Conservation (phyloP, 2,888 invertebrate species). For the Caenorhabditis wallacei region DNA sequence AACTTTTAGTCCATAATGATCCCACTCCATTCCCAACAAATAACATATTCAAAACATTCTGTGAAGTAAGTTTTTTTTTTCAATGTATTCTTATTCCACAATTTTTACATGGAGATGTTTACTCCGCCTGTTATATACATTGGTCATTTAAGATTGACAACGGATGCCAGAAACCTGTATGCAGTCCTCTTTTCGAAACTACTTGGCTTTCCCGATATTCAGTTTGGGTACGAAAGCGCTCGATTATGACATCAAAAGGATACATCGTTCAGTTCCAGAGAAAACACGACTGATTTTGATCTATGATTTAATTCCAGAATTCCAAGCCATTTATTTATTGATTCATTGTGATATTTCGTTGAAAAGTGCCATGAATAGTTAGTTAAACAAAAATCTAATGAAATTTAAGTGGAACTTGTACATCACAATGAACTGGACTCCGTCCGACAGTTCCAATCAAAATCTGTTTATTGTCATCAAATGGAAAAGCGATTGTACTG, state of each 20-base stretch:
- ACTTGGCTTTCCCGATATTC: conserved; percentile 82
- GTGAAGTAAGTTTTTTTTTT: conserved; percentile 52
- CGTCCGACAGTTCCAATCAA: conserved; percentile 66
- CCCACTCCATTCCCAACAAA: conserved; percentile 86
- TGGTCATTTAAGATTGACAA: conserved; percentile 58
- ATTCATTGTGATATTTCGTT: conserved; percentile 24
- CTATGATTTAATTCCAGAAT: background rate
- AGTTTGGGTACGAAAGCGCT: conserved; percentile 82
- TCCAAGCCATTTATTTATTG: conserved; percentile 15
- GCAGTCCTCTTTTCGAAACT: conserved; percentile 74
- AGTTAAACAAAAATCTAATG: background rate
- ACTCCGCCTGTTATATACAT: too few relatives aligned
- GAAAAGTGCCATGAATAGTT: conserved; percentile 1
- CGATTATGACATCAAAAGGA: conserved; percentile 82
- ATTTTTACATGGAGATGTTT: too few relatives aligned
- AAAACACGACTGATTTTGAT: conserved; percentile 53
- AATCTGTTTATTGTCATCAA: conserved; percentile 54
- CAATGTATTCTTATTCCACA: too few relatives aligned
- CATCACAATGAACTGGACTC: conserved; percentile 57
- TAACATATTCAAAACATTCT: conserved; percentile 78
- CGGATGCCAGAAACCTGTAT: conserved; percentile 58
- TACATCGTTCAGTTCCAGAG: conserved; percentile 78
- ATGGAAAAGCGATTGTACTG: conserved; percentile 55
- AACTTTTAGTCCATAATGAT: conserved; percentile 95
- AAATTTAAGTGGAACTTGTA: conserved; percentile 35